Conservation (phyloP, 2,113 vertebrate species). For the Nanger granti region DNA sequence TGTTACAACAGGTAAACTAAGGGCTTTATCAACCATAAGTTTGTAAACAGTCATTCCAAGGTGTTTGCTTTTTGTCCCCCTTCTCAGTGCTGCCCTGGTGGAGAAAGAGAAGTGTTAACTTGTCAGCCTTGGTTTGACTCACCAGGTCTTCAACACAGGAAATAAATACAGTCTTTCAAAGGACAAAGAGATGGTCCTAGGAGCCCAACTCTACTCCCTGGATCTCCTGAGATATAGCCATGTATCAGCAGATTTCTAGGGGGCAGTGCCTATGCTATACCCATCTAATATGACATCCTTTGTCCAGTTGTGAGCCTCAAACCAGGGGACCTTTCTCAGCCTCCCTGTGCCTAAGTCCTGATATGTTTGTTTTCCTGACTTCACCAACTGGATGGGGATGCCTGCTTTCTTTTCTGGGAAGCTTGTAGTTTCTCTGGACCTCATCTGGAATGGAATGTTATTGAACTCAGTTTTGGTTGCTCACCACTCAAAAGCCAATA, state of each 20-base stretch:
- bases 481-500: not conserved
- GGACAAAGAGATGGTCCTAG: not conserved
- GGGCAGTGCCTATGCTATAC: too few relatives aligned
- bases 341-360: not conserved
- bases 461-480: not conserved
- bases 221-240: not conserved
- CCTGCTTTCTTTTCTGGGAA: not conserved
- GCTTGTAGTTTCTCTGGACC: not conserved
- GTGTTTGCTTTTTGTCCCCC: not conserved
- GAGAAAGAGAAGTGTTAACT: fast-evolving
- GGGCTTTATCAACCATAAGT: not conserved
- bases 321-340: not conserved
- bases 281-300: not conserved
- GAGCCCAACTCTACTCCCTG: not conserved
- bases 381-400: too few relatives aligned
- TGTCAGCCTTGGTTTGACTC: not conserved
- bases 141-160: not conserved
- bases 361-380: not conserved
- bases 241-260: not conserved
- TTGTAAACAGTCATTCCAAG: not conserved
- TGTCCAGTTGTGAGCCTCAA: not conserved
- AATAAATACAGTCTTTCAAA: not conserved
- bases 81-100: not conserved
- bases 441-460: not conserved
- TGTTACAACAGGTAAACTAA: not conserved